Conservation (phyloP, 2,113 vertebrate genomes). For the Nothoprocta perdicaria region DNA sequence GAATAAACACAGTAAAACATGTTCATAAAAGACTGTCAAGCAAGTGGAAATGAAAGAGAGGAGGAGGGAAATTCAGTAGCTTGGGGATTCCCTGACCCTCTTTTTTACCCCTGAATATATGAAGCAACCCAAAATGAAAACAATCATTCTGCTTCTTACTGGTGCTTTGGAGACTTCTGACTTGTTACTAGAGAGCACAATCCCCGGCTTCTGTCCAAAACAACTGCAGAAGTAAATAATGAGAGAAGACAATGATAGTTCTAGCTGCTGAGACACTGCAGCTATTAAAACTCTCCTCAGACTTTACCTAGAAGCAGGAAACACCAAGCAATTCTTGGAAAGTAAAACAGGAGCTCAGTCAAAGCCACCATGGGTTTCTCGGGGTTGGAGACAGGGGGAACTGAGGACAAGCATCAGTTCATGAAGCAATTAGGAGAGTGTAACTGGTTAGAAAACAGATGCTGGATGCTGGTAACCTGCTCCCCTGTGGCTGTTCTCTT, state of each 20-base stretch:
- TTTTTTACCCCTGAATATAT: background rate
- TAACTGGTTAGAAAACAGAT: background rate
- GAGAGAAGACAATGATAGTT: background rate
- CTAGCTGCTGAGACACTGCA: background rate
- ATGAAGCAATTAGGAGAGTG: background rate
- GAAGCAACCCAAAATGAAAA: background rate
- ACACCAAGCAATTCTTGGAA: background rate
- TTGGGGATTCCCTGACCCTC: background rate
- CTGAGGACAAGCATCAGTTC: background rate
- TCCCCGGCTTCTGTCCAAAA: background rate
- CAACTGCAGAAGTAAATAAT: background rate
- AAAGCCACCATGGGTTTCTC: background rate
- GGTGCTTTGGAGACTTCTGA: background rate
- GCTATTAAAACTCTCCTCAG: background rate
- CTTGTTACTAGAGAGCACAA: background rate
- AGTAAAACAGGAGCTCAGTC: background rate
- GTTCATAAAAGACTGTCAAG: background rate
- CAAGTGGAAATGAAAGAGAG: background rate
- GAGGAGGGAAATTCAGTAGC: background rate
- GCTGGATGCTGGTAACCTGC: background rate
- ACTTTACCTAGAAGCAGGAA: background rate
- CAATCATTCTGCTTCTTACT: background rate
- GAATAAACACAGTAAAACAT: background rate
- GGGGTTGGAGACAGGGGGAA: background rate
- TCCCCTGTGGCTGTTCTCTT: background rate